These are phyloP conservation scores for Epinephelus malabaricus DNA, from an alignment of 2,797 vertebrate species.

Conservation along the genomic window DNA sequence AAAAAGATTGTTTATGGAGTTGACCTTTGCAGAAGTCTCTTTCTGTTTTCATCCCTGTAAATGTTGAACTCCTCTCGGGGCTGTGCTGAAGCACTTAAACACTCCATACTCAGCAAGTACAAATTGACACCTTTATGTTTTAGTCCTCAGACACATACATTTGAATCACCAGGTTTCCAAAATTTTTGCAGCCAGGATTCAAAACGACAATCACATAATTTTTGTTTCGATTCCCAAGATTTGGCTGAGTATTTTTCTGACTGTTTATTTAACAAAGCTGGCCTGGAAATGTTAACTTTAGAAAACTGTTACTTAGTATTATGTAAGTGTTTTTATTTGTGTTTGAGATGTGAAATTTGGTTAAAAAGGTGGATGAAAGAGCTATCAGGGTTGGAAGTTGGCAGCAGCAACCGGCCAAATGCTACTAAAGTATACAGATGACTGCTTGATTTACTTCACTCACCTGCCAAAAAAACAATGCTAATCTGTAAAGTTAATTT, in stretches of 20 bases:
- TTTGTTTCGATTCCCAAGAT: too few relatives aligned
- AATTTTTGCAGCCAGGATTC: not conserved
- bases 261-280: not conserved
- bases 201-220: too few relatives aligned
- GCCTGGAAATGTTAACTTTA: not conserved
- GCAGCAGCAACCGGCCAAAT: too few relatives aligned
- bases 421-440: too few relatives aligned
- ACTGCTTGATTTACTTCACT: too few relatives aligned
- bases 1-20: not conserved
- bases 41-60: not conserved
- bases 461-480: too few relatives aligned
- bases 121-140: not conserved
- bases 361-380: too few relatives aligned
- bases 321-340: not conserved
- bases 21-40: not conserved
- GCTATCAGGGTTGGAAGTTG: too few relatives aligned
- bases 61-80: not conserved
- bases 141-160: not conserved
- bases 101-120: too few relatives aligned
- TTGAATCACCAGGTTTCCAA: not conserved
- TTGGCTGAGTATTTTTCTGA: too few relatives aligned
- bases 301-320: too few relatives aligned
- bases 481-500: too few relatives aligned
- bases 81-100: not conserved
- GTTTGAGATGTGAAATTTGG: not conserved